A percentile compares a stretch with the other conserved stretches of the same genome.
Evolutionary conservation across 2,888 invertebrate species (phyloP).

Genomic region (Tipula lateralis): DNA sequence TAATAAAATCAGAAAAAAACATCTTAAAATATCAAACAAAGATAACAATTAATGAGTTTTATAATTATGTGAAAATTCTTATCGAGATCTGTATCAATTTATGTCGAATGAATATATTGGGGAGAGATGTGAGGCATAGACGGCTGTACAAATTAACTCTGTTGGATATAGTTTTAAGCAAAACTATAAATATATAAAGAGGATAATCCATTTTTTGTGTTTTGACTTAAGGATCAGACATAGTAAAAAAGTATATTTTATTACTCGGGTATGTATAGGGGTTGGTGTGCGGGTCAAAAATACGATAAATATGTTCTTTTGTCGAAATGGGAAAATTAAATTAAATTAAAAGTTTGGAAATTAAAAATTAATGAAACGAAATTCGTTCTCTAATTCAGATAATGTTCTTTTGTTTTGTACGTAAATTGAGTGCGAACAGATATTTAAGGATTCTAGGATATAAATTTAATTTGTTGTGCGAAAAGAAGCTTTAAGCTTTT

Average conservation of each 20-base stretch:
- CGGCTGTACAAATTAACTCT: background rate
- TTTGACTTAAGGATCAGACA: background rate
- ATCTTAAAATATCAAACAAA: background rate
- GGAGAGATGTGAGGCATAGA: background rate
- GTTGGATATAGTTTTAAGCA: background rate
- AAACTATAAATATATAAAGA: background rate
- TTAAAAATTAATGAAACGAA: background rate
- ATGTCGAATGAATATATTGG: background rate
- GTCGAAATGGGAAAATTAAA: background rate
- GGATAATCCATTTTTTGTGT: background rate
- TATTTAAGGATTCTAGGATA: background rate
- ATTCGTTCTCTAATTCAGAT: background rate
- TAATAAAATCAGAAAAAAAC: background rate
- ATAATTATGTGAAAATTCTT: background rate
- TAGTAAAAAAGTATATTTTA: background rate
- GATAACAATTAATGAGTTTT: constrained; percentile 19
- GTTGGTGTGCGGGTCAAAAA: background rate
- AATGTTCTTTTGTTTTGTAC: background rate
- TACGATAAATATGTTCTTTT: background rate
- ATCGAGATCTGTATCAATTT: background rate
- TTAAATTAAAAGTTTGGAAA: background rate
- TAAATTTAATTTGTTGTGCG: background rate
- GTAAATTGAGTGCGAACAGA: background rate
- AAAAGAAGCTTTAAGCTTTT: background rate
- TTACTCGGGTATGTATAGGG: background rate